A percentile compares a stretch with the other conserved stretches of the same genome.
Conservation (phyloP, 2,797 vertebrate species). For the Pseudopleuronectes americanus region DNA sequence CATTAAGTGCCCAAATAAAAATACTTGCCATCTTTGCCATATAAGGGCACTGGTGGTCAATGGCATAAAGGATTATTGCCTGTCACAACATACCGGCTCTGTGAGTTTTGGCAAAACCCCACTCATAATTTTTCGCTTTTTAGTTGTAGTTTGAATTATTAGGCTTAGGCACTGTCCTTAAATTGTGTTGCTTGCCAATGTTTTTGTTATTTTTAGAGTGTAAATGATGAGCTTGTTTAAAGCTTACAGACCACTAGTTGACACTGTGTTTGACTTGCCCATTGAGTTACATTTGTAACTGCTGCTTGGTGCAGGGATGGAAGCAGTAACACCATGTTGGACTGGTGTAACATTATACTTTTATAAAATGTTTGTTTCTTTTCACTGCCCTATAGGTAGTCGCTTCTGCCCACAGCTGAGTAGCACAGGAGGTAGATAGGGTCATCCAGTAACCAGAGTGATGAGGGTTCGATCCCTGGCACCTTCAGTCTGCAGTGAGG, state of each 20-base stretch:
- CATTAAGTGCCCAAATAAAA: constrained; percentile 23
- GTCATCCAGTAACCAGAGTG: too few species aligned
- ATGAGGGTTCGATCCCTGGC: too few species aligned
- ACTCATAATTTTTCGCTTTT: neutral
- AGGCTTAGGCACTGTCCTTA: neutral
- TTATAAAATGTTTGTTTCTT: too few species aligned
- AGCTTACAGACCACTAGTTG: neutral
- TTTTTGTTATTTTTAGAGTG: neutral
- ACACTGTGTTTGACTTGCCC: neutral
- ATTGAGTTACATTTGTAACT: neutral
- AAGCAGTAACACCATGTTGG: too few species aligned
- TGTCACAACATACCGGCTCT: neutral
- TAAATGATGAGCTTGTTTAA: neutral
- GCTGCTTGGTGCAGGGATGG: too few species aligned
- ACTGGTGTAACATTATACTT: too few species aligned
- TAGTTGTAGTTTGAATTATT: constrained; percentile 5
- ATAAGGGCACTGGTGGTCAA: constrained; percentile 7
- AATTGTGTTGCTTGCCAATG: constrained; percentile 7
- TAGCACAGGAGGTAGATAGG: too few species aligned
- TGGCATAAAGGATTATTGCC: neutral
- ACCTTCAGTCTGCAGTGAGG: too few species aligned
- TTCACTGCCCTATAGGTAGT: too few species aligned
- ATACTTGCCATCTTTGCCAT: constrained; percentile 14
- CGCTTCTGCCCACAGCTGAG: too few species aligned
- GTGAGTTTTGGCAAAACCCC: neutral